A percentile compares a stretch with the other conserved stretches of the same genome.
Conservation (phyloP, 1,140 invertebrate species). For the Marisa cornuarietis region DNA sequence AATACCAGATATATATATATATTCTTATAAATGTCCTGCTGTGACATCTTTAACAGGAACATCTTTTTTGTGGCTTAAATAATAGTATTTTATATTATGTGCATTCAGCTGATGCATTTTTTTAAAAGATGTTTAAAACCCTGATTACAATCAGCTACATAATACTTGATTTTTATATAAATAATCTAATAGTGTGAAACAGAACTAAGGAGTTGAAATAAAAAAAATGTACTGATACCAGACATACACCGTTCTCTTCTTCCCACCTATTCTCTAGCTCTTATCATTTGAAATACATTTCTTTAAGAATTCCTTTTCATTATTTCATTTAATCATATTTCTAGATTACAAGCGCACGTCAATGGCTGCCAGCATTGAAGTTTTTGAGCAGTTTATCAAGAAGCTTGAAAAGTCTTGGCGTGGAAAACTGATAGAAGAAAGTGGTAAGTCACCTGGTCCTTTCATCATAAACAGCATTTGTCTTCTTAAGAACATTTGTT, state of each 20-base stretch:
- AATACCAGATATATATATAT: too few relatives aligned
- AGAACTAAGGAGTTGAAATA: neutral
- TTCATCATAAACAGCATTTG: neutral
- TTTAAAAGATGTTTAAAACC: too few relatives aligned
- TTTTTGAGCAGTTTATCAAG: constrained; percentile 80
- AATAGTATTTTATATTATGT: too few relatives aligned
- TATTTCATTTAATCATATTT: constrained; percentile 20
- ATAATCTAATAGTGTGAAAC: neutral
- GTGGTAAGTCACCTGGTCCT: constrained; percentile 45
- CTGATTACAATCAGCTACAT: neutral
- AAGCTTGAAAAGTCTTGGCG: constrained; percentile 67
- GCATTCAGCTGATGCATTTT: too few relatives aligned
- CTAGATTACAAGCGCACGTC: constrained; percentile 83
- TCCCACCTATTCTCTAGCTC: neutral
- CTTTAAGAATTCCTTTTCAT: constrained; percentile 47
- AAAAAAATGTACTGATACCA: neutral
- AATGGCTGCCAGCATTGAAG: constrained; percentile 73
- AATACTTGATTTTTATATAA: neutral
- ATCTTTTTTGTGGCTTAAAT: too few relatives aligned
- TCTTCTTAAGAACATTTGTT: neutral
- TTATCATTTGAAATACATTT: constrained; percentile 10
- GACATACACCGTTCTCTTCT: neutral
- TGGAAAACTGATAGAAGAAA: constrained; percentile 58
- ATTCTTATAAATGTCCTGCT: too few relatives aligned
- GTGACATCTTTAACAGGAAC: too few relatives aligned